A percentile compares a stretch with the other conserved stretches of the same genome.
These are phyloP conservation scores for Tenodera sinensis DNA, from an alignment of 2,888 invertebrate genomes.

Conservation along the genomic window DNA sequence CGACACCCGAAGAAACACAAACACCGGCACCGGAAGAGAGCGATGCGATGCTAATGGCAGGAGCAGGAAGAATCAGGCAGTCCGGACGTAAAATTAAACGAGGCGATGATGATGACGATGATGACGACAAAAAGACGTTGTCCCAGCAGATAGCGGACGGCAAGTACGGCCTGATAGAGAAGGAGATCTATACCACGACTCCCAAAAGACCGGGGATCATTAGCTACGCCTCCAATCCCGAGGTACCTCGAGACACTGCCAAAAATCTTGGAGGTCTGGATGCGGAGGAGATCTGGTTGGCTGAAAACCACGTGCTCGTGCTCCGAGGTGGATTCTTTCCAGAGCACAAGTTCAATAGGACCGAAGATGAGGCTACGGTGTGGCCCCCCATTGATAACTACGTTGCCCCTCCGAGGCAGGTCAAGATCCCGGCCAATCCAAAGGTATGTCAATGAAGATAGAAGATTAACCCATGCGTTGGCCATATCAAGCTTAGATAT, in stretches of 20 bases:
- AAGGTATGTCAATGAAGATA: constrained; percentile 41
- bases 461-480: too few relatives aligned
- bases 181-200: constrained; percentile 69
- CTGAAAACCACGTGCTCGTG: constrained; percentile 82
- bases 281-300: constrained; percentile 85
- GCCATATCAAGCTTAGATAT: too few relatives aligned
- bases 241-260: constrained; percentile 75
- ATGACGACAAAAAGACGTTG: constrained; percentile 76
- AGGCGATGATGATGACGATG: constrained; percentile 36
- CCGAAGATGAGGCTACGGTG: constrained; percentile 41
- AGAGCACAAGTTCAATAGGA: constrained; percentile 35
- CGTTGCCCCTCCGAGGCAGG: constrained; percentile 76
- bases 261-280: constrained; percentile 77
- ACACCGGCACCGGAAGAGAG: constrained; percentile 42
- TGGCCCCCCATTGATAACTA: constrained; percentile 86
- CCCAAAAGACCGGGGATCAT: constrained; percentile 76
- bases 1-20: neutral
- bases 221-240: constrained; percentile 76
- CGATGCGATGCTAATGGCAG: constrained; percentile 64
- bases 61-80: constrained; percentile 64
- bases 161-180: constrained; percentile 84
- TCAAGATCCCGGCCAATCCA: constrained; percentile 77
- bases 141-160: constrained; percentile 89
- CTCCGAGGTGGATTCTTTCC: constrained; percentile 75
- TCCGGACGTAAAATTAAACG: constrained; percentile 36